Evolutionary conservation across 2,113 vertebrate species (phyloP).

Genomic region (Symphodus melops): DNA sequence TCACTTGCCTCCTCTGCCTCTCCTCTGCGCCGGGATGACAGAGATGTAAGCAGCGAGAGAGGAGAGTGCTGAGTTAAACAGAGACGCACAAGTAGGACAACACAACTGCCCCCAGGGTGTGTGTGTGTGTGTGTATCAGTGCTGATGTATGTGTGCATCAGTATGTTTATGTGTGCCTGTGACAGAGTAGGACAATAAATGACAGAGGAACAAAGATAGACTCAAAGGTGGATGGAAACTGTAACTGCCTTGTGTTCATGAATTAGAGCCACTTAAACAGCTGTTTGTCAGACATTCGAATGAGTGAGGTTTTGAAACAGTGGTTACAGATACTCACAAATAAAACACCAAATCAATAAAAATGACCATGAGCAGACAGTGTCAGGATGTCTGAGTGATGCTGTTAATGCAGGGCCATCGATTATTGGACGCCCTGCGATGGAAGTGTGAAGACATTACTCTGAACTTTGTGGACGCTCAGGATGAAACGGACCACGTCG

Average conservation of each 20-base stretch:
- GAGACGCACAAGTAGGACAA: constrained; percentile 76
- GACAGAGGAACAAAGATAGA: constrained; percentile 18
- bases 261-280: constrained; percentile 7
- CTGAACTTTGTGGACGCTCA: too few species aligned
- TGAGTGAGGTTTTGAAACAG: too few species aligned
- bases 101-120: constrained; percentile 58
- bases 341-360: too few species aligned
- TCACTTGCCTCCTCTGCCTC: constrained; percentile 46
- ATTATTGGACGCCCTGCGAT: too few species aligned
- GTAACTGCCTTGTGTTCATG: constrained; percentile 34
- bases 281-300: not conserved
- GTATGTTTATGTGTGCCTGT: constrained; percentile 23
- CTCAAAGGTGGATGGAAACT: constrained; percentile 28
- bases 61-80: constrained; percentile 70
- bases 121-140: constrained; percentile 19
- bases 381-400: too few species aligned
- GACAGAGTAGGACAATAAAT: constrained; percentile 33
- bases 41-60: constrained; percentile 55
- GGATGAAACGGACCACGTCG: too few species aligned
- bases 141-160: constrained; percentile 6
- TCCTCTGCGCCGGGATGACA: constrained; percentile 55
- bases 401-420: too few species aligned
- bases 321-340: too few species aligned
- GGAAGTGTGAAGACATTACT: too few species aligned
- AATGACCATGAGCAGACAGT: too few species aligned